Conservation (phyloP, 1,140 invertebrate genomes). For the Heliconius nattereri region DNA sequence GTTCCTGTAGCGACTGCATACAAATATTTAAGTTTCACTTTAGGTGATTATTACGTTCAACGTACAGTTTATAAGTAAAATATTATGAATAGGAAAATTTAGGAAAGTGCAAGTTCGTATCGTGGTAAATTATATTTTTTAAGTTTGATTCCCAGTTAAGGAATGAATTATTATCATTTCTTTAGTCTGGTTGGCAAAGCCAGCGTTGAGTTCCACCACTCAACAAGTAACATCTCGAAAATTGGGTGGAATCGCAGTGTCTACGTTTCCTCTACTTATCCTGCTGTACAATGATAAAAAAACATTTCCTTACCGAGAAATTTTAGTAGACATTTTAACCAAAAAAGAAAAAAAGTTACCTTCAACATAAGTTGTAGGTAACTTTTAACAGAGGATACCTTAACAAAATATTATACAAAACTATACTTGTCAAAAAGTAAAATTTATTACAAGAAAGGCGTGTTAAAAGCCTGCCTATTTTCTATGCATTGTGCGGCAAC, state of each 20-base stretch:
- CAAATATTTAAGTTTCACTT: constrained; percentile 9
- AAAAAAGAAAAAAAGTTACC: neutral
- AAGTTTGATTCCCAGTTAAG: too few relatives aligned
- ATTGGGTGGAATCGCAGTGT: too few relatives aligned
- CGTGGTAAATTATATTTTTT: too few relatives aligned
- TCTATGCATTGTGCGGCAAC: constrained; percentile 50
- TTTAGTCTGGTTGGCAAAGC: too few relatives aligned
- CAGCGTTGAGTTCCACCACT: too few relatives aligned
- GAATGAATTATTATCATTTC: too few relatives aligned
- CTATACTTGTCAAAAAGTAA: constrained; percentile 42
- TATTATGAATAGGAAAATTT: neutral
- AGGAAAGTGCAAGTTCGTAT: neutral
- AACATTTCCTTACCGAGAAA: too few relatives aligned
- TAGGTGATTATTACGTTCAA: neutral
- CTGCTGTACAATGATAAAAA: too few relatives aligned
- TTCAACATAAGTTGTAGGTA: too few relatives aligned
- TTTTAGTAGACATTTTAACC: too few relatives aligned
- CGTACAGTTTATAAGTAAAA: neutral
- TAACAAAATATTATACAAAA: constrained; percentile 7
- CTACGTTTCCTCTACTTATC: too few relatives aligned
- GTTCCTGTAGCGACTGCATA: constrained; percentile 8
- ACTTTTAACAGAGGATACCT: neutral
- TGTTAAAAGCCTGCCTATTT: constrained; percentile 47
- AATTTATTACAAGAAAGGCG: constrained; percentile 42
- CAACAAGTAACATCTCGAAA: too few relatives aligned